Percentiles rank a stretch among this genome's conserved stretches.
Conservation (phyloP, 2,888 invertebrate species). For the Sipha maydis region DNA sequence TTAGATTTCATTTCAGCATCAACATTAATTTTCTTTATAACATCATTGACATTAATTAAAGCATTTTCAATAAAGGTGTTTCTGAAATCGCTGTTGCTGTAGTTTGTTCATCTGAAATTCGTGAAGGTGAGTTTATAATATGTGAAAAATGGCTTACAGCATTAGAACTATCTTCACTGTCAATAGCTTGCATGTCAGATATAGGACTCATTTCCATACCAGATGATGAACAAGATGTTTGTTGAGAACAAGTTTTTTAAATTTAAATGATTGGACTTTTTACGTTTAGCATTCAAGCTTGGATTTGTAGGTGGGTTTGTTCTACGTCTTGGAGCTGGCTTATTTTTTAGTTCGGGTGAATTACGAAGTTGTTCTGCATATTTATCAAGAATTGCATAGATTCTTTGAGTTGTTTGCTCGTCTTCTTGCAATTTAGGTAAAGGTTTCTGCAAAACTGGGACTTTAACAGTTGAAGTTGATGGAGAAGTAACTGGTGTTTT, state of each 20-base stretch:
- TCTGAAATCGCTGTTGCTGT: constrained; percentile 66
- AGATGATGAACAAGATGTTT: constrained; percentile 64
- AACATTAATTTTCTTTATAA: constrained; percentile 44
- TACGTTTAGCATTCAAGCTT: constrained; percentile 76
- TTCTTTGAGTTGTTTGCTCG: constrained; percentile 82
- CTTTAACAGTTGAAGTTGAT: constrained; percentile 70
- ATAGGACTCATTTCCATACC: constrained; percentile 72
- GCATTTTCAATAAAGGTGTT: constrained; percentile 62
- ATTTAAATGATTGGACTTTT: constrained; percentile 74
- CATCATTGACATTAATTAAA: constrained; percentile 42
- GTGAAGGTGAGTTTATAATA: constrained; percentile 68
- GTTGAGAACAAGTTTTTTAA: constrained; percentile 70
- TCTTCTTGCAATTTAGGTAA: constrained; percentile 83
- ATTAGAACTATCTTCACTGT: constrained; percentile 81
- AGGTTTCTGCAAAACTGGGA: constrained; percentile 74
- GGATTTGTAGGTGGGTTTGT: constrained; percentile 80
- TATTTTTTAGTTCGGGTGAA: constrained; percentile 82
- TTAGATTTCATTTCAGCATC: constrained; percentile 38
- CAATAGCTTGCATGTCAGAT: constrained; percentile 76
- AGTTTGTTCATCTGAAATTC: constrained; percentile 67
- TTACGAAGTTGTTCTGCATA: constrained; percentile 83
- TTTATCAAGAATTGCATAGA: constrained; percentile 81
- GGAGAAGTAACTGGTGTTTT: constrained; percentile 70
- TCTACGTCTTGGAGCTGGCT: constrained; percentile 81
- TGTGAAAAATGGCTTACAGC: constrained; percentile 73